Conservation (phyloP, 2,888 invertebrate species). For the Pheosia tremula region DNA sequence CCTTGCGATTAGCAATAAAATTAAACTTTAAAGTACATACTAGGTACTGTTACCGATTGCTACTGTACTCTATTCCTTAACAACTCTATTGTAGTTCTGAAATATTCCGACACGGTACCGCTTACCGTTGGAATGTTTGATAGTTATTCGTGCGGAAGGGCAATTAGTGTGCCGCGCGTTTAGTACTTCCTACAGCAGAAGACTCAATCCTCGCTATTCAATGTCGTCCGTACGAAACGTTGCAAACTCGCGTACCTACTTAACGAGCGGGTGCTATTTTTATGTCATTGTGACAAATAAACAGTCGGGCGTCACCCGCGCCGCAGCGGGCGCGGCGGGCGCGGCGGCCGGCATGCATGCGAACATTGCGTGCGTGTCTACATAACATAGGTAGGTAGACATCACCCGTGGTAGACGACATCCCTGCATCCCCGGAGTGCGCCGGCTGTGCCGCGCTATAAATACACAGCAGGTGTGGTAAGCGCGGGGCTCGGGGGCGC, state of each 20-base stretch:
- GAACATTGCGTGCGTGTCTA: slow-evolving; percentile 48
- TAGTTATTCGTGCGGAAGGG: slow-evolving; percentile 18
- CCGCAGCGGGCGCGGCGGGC: slow-evolving; percentile 45
- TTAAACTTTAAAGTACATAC: too few species aligned
- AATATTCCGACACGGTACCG: not conserved
- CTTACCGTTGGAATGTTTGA: slow-evolving; percentile 6
- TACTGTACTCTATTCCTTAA: not conserved
- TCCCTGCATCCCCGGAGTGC: slow-evolving; percentile 78
- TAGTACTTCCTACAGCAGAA: slow-evolving; percentile 8
- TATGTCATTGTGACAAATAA: slow-evolving; percentile 72
- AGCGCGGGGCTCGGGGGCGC: slow-evolving; percentile 60
- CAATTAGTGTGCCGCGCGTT: slow-evolving; percentile 16
- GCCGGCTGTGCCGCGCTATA: slow-evolving; percentile 77
- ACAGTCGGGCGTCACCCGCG: slow-evolving; percentile 63
- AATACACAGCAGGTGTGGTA: slow-evolving; percentile 83
- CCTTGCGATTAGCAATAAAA: too few species aligned
- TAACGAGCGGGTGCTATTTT: slow-evolving; percentile 66
- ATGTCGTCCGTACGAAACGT: slow-evolving; percentile 24
- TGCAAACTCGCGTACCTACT: slow-evolving; percentile 44
- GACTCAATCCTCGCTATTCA: slow-evolving; percentile 15
- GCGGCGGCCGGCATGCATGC: slow-evolving; percentile 49
- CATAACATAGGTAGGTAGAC: slow-evolving; percentile 55
- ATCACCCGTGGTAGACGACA: slow-evolving; percentile 69
- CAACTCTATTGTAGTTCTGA: slow-evolving; percentile 10
- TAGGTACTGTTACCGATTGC: not conserved